Conservation (phyloP, 2,888 invertebrate genomes). For the Schrankia costaestrigalis region DNA sequence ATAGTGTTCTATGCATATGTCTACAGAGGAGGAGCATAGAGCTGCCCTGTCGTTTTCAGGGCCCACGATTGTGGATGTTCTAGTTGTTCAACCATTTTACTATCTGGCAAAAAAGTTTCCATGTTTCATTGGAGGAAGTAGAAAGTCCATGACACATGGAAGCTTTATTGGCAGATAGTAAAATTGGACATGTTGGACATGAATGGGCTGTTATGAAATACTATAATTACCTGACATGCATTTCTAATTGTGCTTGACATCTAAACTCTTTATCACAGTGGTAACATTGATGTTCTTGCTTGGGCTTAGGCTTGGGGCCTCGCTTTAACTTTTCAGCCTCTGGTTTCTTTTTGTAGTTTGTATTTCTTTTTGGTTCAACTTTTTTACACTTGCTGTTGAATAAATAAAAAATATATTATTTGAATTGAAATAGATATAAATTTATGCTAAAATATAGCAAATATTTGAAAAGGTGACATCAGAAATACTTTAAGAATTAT, state of each 20-base stretch:
- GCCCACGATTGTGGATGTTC: too few species aligned
- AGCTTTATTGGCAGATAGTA: not conserved
- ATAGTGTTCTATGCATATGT: too few species aligned
- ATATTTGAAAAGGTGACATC: too few species aligned
- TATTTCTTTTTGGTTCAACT: slow-evolving; percentile 46
- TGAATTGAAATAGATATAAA: too few species aligned
- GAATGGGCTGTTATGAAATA: not conserved
- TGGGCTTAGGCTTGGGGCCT: slow-evolving; percentile 82
- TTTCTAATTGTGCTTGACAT: slow-evolving; percentile 82
- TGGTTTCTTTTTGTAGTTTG: slow-evolving; percentile 78
- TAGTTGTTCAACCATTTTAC: too few species aligned
- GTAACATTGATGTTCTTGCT: slow-evolving; percentile 78
- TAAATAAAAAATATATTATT: not conserved
- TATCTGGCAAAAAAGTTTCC: too few species aligned
- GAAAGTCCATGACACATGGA: too few species aligned
- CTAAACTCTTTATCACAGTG: slow-evolving; percentile 82
- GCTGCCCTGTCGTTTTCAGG: too few species aligned
- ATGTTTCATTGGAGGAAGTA: too few species aligned
- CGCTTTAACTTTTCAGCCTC: slow-evolving; percentile 80
- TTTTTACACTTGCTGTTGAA: slow-evolving; percentile 61
- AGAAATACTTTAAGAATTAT: too few species aligned
- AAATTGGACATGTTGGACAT: not conserved
- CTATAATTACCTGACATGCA: slow-evolving; percentile 73
- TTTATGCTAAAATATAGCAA: too few species aligned
- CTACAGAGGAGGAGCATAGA: too few species aligned